Evolutionary conservation across 2,113 vertebrate species (phyloP), one percentile per base, ranked within the genome.

Genomic region (Anolis sagrei): DNA sequence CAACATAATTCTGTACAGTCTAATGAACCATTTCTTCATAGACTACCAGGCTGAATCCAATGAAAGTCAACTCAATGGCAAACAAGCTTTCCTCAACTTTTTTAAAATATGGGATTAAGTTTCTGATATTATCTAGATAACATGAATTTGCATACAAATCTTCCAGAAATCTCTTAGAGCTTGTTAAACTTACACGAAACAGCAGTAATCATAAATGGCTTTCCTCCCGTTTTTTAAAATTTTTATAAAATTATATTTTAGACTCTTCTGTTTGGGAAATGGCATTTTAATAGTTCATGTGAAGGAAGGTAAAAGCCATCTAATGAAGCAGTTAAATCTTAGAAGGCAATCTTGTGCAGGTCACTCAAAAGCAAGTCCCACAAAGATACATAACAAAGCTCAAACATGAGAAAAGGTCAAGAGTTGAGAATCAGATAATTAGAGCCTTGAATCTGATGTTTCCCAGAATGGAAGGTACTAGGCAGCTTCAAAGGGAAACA

Each of bases 401-500:
- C 25, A n/a, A 82, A 39, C 68, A 61, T 29, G 51, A 84, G 61
- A 81, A 81, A 29, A 34, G 16, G 9, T 39, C 48, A 78, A 78
- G 62, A 68, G 44, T 51, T 66, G 36, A 76, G 16, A 74, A 44
- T 61, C 16, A 84, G 61, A 49, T 76, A 84, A 76, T 64, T 66
- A 66, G 21, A 72, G n/a, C 16, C 16, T n/a, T 81, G 44, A 48
- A 80, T 68, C 27, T 72, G 80, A 72, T 25, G 66, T 34, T 49
- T 68, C 82, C 76, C 62, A 76, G 73, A 66, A 84, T 48, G 48
- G 18, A 84, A 77, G 19, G 21, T 66, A 36, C 62, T 34, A 54
- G 14, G 54, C 32, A 58, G 69, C 14, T 36, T 48, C 61, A 68
- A 66, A 84, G 48, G 34, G 48, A 34, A 81, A 81, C 16, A 69